Percentiles rank a stretch among this genome's conserved stretches.
These are phyloP conservation scores for Rhyacophila evoluta DNA, from an alignment of 2,888 invertebrate species.

Conservation along the genomic window DNA sequence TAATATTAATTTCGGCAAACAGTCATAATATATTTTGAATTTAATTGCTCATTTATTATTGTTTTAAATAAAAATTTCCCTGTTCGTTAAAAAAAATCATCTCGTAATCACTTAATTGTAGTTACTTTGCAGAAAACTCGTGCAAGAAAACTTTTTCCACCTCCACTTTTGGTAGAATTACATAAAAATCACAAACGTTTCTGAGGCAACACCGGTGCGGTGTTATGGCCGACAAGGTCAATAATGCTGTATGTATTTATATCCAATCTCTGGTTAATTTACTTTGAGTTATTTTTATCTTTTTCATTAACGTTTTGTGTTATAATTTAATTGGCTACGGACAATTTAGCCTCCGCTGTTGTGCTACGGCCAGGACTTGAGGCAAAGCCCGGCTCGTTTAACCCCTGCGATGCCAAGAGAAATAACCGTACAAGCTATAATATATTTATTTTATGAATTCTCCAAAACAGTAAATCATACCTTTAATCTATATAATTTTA, in stretches of 20 bases:
- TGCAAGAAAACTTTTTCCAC: neutral
- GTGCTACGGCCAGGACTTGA: neutral
- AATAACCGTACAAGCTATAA: neutral
- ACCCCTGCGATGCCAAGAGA: neutral
- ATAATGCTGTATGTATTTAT: neutral
- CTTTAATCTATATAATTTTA: too few species aligned
- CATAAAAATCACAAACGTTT: neutral
- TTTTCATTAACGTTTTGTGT: slow-evolving; percentile 51
- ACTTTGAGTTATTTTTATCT: slow-evolving; percentile 42
- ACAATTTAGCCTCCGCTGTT: slow-evolving; percentile 37
- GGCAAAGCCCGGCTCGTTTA: neutral
- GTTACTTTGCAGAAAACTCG: neutral
- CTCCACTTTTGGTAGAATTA: neutral
- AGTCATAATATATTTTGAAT: neutral
- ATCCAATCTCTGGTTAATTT: slow-evolving; percentile 33
- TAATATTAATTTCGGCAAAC: neutral
- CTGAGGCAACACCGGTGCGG: neutral
- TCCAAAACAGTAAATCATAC: too few species aligned
- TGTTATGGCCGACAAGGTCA: neutral
- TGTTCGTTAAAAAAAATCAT: neutral
- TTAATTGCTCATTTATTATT: neutral
- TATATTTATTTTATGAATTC: too few species aligned
- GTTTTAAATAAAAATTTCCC: neutral
- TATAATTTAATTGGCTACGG: slow-evolving; percentile 54
- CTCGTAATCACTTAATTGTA: neutral